Evolutionary conservation across 1,140 invertebrate species (phyloP), one percentile per base, ranked within the genome.

Genomic region (Ostrea edulis): DNA sequence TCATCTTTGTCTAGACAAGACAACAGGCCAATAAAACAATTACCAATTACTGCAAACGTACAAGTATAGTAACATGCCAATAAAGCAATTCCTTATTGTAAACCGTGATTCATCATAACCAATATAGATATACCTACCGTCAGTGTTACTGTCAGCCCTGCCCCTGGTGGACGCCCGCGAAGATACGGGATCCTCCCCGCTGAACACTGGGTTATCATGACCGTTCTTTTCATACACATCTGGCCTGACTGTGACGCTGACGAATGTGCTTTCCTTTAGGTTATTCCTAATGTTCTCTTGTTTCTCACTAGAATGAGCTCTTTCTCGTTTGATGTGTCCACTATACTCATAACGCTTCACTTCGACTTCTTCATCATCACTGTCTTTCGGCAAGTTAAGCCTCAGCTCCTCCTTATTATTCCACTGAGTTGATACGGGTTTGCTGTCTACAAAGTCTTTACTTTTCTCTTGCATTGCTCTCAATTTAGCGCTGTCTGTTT

Each of bases 401-500:
- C 53, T 62, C 51, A 89, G 62, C 25, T 88, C 87, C 44, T 89
- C 89, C 17, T 87, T 83, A 35, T 65, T 71, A 54, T 55, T 71
- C 89, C 89, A 89, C 51, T 87, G 85, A 17, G 68, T 86, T 11
- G 86, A 71, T n/a, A 89, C 68, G 20, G 83, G 87, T 25, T 35
- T 35, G 25, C 29, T 51, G 51, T 89, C 88, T 35, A 77, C 68
- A n/a, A 51, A 54, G n/a, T 89, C 89, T 51, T 54, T 71, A 17
- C 52, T 77, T 71, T 65, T 85, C n/a, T 87, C 89, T 87, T 89
- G 86, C 83, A 89, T 89, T 55, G 89, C 89, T 87, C 89, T 87
- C 35, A 89, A 68, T 84, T 89, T 89, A 35, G 89, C 89, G 87
- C 89, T 89, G 51, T 89, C 89, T 55, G 89, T 89, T 20, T 87